Evolutionary conservation across 2,113 vertebrate species (phyloP).

Genomic region (Pica pica): DNA sequence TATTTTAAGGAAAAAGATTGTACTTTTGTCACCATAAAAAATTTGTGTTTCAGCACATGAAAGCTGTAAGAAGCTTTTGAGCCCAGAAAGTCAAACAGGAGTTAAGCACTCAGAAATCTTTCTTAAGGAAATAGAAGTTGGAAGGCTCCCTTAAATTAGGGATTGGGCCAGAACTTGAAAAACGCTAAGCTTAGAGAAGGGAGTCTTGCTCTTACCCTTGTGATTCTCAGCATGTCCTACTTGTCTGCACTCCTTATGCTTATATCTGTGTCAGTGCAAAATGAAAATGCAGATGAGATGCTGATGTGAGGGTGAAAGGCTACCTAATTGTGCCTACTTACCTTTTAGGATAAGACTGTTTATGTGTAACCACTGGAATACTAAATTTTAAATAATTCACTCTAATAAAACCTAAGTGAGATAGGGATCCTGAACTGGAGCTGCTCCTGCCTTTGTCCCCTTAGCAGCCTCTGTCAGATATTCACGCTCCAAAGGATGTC

Average conservation of each 20-base stretch:
- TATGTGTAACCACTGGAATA: neutral
- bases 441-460: neutral
- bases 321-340: neutral
- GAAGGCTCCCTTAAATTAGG: neutral
- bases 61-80: neutral
- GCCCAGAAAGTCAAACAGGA: neutral
- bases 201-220: neutral
- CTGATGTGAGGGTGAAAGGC: neutral
- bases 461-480: neutral
- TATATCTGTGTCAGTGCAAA: neutral
- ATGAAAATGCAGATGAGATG: neutral
- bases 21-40: neutral
- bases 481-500: neutral
- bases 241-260: neutral
- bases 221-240: neutral
- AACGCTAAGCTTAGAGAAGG: neutral
- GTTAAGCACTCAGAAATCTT: neutral
- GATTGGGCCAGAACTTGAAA: neutral
- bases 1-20: neutral
- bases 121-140: neutral
- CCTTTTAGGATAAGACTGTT: neutral
- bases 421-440: neutral
- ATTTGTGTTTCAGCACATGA: neutral
- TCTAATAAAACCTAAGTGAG: neutral
- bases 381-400: constrained; percentile 1